Conservation (phyloP, 2,888 invertebrate species). For the Syritta pipiens region DNA sequence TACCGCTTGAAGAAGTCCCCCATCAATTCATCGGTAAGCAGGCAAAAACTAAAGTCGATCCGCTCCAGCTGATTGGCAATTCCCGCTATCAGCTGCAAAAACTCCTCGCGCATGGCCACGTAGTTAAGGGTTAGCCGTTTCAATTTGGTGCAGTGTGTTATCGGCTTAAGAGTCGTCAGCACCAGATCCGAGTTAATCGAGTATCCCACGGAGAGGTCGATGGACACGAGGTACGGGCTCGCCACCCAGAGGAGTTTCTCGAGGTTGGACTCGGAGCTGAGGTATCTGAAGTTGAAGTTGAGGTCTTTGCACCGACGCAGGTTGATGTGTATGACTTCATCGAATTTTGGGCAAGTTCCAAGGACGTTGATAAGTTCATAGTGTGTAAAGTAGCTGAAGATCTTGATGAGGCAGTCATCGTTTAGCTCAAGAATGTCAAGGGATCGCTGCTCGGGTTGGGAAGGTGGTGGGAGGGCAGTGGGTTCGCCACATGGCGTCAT, state of each 20-base stretch:
- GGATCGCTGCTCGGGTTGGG: background rate
- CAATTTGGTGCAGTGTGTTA: conserved; percentile 18
- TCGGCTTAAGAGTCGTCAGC: conserved; percentile 7
- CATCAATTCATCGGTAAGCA: conserved; percentile 43
- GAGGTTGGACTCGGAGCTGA: conserved; percentile 4
- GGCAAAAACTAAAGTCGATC: conserved; percentile 58
- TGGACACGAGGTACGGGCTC: conserved; percentile 1
- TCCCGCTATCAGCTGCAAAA: conserved; percentile 14
- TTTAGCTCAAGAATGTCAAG: conserved; percentile 33
- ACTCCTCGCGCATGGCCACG: conserved; percentile 39
- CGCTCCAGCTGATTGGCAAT: conserved; percentile 41
- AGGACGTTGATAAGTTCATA: conserved; percentile 28
- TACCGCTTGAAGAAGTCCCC: conserved; percentile 37
- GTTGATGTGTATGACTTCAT: conserved; percentile 46
- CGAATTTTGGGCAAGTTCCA: conserved; percentile 33
- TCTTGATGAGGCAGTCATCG: conserved; percentile 56
- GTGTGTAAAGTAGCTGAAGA: conserved; percentile 45
- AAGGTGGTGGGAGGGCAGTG: background rate
- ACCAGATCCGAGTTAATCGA: conserved; percentile 29
- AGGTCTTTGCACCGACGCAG: conserved; percentile 48
- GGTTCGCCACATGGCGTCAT: conserved; percentile 3
- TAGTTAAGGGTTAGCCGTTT: conserved; percentile 31
- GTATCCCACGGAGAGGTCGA: conserved; percentile 45
- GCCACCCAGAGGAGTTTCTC: conserved; percentile 11
- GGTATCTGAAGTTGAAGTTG: conserved; percentile 30